These are phyloP conservation scores for Mythimna vitellina DNA, from an alignment of 2,888 invertebrate genomes.

Conservation along the genomic window DNA sequence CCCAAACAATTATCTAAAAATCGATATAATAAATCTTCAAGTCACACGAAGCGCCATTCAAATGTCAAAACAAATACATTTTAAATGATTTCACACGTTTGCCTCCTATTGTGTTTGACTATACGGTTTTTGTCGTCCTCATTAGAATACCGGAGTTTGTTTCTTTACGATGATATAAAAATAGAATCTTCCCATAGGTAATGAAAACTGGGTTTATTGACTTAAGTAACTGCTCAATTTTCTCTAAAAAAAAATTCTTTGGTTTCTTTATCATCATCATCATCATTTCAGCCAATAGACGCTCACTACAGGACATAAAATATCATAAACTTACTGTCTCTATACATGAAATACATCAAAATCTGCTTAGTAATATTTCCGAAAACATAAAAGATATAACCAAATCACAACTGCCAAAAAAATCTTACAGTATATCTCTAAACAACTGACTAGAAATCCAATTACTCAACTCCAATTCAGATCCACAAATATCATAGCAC, in stretches of 20 bases:
- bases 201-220: constrained; percentile 18
- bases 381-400: too few species aligned
- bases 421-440: constrained; percentile 8
- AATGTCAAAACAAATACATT: constrained; percentile 57
- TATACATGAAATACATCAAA: too few species aligned
- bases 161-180: constrained; percentile 47
- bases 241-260: neutral
- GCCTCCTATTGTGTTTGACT: constrained; percentile 54
- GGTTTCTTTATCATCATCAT: too few species aligned
- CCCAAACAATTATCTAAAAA: constrained; percentile 55
- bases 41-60: constrained; percentile 53
- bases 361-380: neutral
- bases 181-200: constrained; percentile 51
- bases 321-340: too few species aligned
- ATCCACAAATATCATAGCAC: neutral
- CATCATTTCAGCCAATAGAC: neutral
- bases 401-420: neutral
- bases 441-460: constrained; percentile 7
- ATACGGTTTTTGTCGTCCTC: constrained; percentile 56
- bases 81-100: constrained; percentile 62
- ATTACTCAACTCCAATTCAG: constrained; percentile 11
- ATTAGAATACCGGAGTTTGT: constrained; percentile 61
- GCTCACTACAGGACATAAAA: neutral
- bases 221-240: neutral
- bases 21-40: constrained; percentile 58